Percentiles rank a stretch among this genome's conserved stretches.
Conservation (phyloP, 2,888 invertebrate species). For the Acanthopleura granulata region DNA sequence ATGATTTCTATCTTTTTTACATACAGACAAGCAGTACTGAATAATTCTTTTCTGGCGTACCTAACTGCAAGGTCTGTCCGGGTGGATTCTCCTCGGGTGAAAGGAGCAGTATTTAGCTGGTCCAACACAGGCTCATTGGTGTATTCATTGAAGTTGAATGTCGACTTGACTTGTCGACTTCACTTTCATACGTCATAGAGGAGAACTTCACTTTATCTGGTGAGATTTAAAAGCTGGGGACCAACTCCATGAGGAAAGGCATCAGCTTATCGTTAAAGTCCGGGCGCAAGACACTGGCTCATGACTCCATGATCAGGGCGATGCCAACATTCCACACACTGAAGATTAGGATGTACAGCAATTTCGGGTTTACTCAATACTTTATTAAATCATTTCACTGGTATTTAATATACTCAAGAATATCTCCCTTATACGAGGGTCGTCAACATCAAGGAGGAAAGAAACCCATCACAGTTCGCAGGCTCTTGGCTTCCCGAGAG, state of each 20-base stretch:
- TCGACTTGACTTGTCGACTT: neutral
- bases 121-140: neutral
- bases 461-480: too few species aligned
- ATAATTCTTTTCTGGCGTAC: conserved; percentile 3
- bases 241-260: neutral
- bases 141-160: conserved; percentile 9
- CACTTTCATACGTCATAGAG: neutral
- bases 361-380: neutral
- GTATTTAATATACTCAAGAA: too few species aligned
- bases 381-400: too few species aligned
- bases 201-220: conserved; percentile 6
- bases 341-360: neutral
- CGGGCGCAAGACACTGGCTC: neutral
- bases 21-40: neutral
- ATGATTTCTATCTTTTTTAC: neutral
- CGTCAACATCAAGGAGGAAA: too few species aligned
- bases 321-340: conserved; percentile 11
- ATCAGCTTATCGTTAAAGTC: neutral
- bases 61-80: neutral
- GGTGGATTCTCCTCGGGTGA: neutral
- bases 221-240: neutral
- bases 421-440: too few species aligned
- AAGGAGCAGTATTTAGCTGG: neutral
- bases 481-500: too few species aligned
- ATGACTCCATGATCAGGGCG: neutral